Evolutionary conservation across 2,113 vertebrate species (phyloP), one percentile per base, ranked within the genome.

Genomic region (Pseudorhombus dupliciocellatus): DNA sequence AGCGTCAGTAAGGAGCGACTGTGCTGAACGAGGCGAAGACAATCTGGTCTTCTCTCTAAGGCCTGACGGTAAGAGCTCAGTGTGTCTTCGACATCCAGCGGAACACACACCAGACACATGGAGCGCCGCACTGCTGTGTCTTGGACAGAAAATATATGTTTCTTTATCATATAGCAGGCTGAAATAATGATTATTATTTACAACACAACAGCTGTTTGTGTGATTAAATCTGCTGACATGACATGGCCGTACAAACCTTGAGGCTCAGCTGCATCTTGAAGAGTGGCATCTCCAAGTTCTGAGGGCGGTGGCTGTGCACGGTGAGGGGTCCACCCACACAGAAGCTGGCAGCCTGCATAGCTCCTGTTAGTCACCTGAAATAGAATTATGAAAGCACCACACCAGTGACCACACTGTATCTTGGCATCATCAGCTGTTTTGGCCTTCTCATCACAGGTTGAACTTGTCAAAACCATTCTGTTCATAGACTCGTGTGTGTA

Each of bases 81-180:
- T 1, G 95, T 94, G 77, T 96, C 94, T 10, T 91, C 85, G 77
- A 97, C 92, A 65, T 97, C 93, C 88, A 99, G 78, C 5, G 97
- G 98, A 58, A 99, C 95, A 16, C 87, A 91, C 61, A 95, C 80
- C 2, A 96, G 81, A 7, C 77, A 77, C 91, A 93, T 93, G 24
- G 91, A 90, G 59, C 50, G 84, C 37, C 48, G 84, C 1, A 28
- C 16, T 66, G 93, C 96, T 95, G 87, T 31, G 73, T 18, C 77
- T 84, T 54, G 21, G 80, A 92, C 79, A 70, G 1, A 75, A 44
- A 55, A 79, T 7, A 66, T 7, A 66, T 22, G 10, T 37, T 11
- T 46, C 4, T 46, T 15, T 51, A 22, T 3, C 7, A 26, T 46
- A 26, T 14, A 11, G 18, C 22, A 51, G 5, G 18, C 22, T 30